These are phyloP conservation scores for Drosophila saltans DNA, from an alignment of 1,140 invertebrate species.

Conservation along the genomic window DNA sequence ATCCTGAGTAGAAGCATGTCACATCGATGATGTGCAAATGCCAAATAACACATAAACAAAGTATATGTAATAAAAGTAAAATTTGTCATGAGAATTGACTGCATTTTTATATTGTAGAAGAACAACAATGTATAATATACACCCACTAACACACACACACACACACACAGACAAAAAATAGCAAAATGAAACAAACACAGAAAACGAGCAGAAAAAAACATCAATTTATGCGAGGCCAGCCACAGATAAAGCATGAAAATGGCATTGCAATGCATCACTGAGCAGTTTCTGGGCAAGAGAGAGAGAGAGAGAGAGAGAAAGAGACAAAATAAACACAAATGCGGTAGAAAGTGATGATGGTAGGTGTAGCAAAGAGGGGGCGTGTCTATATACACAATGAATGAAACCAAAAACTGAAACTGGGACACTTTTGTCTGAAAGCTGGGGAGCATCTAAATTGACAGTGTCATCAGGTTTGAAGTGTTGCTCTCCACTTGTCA, in stretches of 20 bases:
- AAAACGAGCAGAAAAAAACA: slow-evolving; percentile 25
- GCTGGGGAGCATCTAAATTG: slow-evolving; percentile 53
- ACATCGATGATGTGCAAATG: slow-evolving; percentile 50
- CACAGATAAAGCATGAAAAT: slow-evolving; percentile 70
- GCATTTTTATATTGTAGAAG: slow-evolving; percentile 53
- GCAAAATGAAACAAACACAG: neutral
- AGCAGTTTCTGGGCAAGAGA: neutral
- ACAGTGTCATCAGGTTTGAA: slow-evolving; percentile 76
- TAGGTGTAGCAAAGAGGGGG: slow-evolving; percentile 3
- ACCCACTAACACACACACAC: neutral
- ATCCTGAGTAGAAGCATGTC: slow-evolving; percentile 8
- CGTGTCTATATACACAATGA: slow-evolving; percentile 19
- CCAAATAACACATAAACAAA: slow-evolving; percentile 51
- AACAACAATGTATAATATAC: slow-evolving; percentile 8
- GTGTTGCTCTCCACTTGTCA: slow-evolving; percentile 39
- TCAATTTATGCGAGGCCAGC: slow-evolving; percentile 66
- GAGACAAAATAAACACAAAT: too few relatives aligned
- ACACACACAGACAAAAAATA: neutral
- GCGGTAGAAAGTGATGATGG: neutral
- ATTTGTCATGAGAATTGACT: slow-evolving; percentile 75
- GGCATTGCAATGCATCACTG: slow-evolving; percentile 62
- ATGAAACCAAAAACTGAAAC: neutral
- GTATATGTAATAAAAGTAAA: slow-evolving; percentile 64
- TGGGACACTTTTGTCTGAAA: slow-evolving; percentile 3
- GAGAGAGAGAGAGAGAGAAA: neutral